phyloP scores from a whole-genome alignment of 92 coral and sea anemone species.

The Heteractis magnifica region DNA sequence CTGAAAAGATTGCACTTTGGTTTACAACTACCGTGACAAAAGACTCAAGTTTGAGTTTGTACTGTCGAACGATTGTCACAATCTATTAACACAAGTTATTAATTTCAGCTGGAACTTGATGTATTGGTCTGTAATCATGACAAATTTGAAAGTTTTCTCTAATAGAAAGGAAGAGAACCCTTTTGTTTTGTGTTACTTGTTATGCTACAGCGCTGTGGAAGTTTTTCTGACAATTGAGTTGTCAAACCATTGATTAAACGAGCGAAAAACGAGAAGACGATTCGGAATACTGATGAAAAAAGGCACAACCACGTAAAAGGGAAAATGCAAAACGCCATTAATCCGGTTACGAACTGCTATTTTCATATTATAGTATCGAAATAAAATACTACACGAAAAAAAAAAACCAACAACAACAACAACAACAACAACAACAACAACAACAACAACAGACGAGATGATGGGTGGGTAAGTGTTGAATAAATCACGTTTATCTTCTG shows the following conservation, averaged over 20 bases:
- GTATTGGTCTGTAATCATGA: background rate
- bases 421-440: too few relatives aligned
- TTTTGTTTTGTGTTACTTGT: background rate
- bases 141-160: background rate
- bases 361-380: too few relatives aligned
- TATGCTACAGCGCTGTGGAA: background rate
- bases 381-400: too few relatives aligned
- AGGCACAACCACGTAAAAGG: too few relatives aligned
- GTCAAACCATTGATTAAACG: background rate
- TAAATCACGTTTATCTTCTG: too few relatives aligned
- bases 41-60: constrained; percentile 5
- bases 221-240: background rate
- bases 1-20: background rate
- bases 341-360: too few relatives aligned
- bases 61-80: background rate
- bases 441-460: too few relatives aligned
- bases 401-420: too few relatives aligned
- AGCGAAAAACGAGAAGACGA: background rate
- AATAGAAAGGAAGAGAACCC: background rate
- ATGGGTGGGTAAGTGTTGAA: too few relatives aligned
- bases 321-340: too few relatives aligned
- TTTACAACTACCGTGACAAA: background rate
- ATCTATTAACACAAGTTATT: background rate
- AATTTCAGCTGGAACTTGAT: background rate
- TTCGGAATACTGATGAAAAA: too few relatives aligned